Evolutionary conservation across 2,113 vertebrate species (phyloP).

Genomic region (cat (Felis catus)): DNA sequence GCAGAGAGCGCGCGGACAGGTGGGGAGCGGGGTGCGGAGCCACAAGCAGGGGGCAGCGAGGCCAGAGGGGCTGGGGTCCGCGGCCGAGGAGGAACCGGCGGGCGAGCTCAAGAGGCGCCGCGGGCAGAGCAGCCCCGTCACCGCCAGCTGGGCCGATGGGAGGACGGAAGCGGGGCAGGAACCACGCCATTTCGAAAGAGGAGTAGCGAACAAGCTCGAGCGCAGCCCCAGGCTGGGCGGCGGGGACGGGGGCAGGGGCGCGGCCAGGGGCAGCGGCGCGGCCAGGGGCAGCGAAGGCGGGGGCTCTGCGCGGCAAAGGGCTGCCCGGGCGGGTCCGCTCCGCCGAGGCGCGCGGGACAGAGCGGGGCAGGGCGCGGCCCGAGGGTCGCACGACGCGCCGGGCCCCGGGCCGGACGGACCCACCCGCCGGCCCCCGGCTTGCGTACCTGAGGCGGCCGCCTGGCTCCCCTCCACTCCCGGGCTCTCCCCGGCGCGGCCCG

Average conservation of each 20-base stretch:
- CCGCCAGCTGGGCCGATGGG: background rate
- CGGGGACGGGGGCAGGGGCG: too few species aligned
- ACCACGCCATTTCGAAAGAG: slow-evolving; percentile 26
- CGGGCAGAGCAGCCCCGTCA: background rate
- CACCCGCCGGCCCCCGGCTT: slow-evolving; percentile 14
- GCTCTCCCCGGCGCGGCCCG: slow-evolving; percentile 31
- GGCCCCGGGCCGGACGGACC: slow-evolving; percentile 1
- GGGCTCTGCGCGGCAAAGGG: background rate
- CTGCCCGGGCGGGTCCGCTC: background rate
- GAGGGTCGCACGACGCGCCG: background rate
- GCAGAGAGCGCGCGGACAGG: background rate
- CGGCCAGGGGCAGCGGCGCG: too few species aligned
- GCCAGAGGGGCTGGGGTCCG: background rate
- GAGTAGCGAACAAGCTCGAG: background rate
- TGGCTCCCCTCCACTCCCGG: slow-evolving; percentile 57
- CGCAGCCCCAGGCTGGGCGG: background rate
- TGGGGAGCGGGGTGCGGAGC: background rate
- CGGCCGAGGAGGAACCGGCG: rapidly evolving
- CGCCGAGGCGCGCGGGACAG: background rate
- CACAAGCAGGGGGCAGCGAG: background rate
- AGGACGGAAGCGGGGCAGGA: slow-evolving; percentile 21
- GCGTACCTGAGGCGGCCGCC: slow-evolving; percentile 68
- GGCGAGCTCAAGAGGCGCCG: background rate
- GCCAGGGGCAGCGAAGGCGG: background rate
- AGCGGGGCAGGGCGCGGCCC: background rate